Evolutionary conservation across 1,140 invertebrate genomes (phyloP).

Genomic region (Drosophila subpulchrella): DNA sequence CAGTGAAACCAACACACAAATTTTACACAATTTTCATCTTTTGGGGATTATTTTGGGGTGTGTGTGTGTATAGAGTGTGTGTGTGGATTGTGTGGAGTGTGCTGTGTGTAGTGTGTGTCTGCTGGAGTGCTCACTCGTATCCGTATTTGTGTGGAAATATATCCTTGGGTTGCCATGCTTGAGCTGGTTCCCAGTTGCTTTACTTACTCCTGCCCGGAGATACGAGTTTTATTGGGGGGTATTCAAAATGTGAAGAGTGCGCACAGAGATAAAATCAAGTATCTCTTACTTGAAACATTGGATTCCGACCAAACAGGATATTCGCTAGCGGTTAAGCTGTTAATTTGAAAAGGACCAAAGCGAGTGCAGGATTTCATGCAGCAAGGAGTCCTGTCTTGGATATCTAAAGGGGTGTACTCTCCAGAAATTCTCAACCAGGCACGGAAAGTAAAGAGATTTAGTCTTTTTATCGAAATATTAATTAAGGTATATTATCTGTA

Average conservation of each 20-base stretch:
- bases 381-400: background rate
- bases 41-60: conserved; percentile 64
- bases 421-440: background rate
- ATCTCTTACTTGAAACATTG: background rate
- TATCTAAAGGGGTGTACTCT: background rate
- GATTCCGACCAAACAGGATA: background rate
- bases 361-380: background rate
- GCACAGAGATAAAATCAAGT: conserved; percentile 12
- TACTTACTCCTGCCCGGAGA: conserved; percentile 10
- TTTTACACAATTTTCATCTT: conserved; percentile 78
- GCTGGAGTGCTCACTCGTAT: conserved; percentile 10
- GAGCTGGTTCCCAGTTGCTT: conserved; percentile 12
- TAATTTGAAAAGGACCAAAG: background rate
- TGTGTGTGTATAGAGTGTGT: conserved; percentile 26
- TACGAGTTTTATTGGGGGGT: background rate
- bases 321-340: background rate
- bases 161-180: conserved; percentile 1
- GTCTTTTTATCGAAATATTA: no score
- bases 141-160: background rate
- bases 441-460: background rate
- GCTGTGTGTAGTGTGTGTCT: background rate
- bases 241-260: conserved; percentile 15
- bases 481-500: no score
- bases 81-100: background rate
- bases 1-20: conserved; percentile 80